Evolutionary conservation across 2,888 invertebrate genomes (phyloP), one percentile per base, ranked within the genome.

Genomic region (Dryomyza anilis): DNA sequence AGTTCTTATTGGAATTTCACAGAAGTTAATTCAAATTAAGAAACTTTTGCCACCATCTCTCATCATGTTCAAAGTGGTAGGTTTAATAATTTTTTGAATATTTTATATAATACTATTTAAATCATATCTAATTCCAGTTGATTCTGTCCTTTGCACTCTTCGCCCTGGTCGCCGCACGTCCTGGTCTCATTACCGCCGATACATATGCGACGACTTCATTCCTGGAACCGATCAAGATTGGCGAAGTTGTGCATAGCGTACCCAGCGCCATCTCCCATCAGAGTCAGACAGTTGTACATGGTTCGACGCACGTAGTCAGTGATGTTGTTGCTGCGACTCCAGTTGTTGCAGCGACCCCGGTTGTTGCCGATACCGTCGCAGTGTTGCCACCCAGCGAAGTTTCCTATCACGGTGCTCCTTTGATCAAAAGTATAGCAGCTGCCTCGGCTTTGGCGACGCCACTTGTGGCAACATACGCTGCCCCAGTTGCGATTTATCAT

Each of bases 151-250:
- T 56, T 7, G 39, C 57, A 3, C 27, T 57, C 25, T n/a, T 57
- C 23, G 45, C 57, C n/a, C n/a, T 84, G 78, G 87, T 85, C 65
- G 85, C 85, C 77, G 87, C 87, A 74, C 72, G 70, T 25, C 71
- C 74, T 10, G 64, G 77, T 30, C 64, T 72, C 65, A 69, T 67
- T n/a, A 70, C 65, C 25, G 43, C 67, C 6, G 21, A 69, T 27
- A 27, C 66, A 1, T 33, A 29, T 29, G n/a, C n/a, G 33, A 23
- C 25, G 10, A n/a, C n/a, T n/a, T n/a, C n/a, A n/a, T 39, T 70
- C 1, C 52, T 68, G 36, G 69, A 73, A 55, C 71, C 73, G 48
- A 70, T 69, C 39, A 72, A 73, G 53, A 70, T 75, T n/a, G 74
- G 70, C 6, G 62, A 68, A 23, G 66, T 70, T 27, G 71, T 74